A percentile compares a stretch with the other conserved stretches of the same genome.
These are phyloP conservation scores for Apaloderma vittatum DNA, from an alignment of 2,113 vertebrate species.

Conservation along the genomic window DNA sequence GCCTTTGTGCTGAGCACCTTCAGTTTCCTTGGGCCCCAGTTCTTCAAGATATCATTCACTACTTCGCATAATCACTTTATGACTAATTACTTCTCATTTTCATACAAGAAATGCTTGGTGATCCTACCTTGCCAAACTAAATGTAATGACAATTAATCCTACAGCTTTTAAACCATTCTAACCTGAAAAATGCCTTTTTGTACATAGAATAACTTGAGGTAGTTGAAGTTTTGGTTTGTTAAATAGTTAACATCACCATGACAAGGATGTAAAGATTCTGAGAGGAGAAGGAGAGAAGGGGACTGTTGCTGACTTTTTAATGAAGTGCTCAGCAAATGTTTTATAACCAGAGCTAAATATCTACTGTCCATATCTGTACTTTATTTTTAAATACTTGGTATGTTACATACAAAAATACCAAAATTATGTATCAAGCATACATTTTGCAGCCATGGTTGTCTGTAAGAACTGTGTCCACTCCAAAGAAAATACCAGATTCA, in stretches of 20 bases:
- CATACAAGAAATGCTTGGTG: background rate
- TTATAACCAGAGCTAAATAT: background rate
- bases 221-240: background rate
- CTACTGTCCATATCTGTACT: background rate
- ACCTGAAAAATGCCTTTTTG: background rate
- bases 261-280: background rate
- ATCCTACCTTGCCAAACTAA: background rate
- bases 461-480: slow-evolving; percentile 21
- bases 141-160: background rate
- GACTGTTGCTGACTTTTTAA: background rate
- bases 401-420: background rate
- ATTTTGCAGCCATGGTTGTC: background rate
- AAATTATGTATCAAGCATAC: background rate
- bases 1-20: background rate
- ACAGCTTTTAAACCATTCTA: background rate
- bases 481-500: slow-evolving; percentile 45
- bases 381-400: background rate
- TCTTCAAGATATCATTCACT: background rate
- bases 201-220: background rate
- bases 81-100: background rate
- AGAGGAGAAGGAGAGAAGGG: background rate
- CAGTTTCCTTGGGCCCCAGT: background rate
- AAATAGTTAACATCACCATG: background rate
- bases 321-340: background rate
- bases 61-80: background rate